Evolutionary conservation across 2,113 vertebrate species (phyloP).

Genomic region (Pholis gunnellus): DNA sequence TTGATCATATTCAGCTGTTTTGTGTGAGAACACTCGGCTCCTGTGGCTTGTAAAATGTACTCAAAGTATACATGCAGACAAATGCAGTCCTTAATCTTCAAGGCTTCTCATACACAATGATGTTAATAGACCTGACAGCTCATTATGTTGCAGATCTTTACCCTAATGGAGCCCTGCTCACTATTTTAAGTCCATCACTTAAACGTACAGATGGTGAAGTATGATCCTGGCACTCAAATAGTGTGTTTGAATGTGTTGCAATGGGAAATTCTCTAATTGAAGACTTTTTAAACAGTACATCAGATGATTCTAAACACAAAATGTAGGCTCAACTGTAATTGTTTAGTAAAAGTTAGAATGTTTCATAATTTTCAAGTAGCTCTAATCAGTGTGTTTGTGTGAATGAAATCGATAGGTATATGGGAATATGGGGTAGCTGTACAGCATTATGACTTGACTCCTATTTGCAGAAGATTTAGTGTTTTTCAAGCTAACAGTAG

Average conservation of each 20-base stretch:
- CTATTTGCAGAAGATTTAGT: too few relatives aligned
- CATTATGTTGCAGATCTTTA: conserved; percentile 24
- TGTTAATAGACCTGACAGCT: background rate
- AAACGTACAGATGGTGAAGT: conserved; percentile 1
- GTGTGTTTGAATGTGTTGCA: conserved; percentile 5
- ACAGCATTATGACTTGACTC: background rate
- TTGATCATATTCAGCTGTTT: conserved; percentile 30
- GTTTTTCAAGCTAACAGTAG: too few relatives aligned
- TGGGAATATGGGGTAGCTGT: background rate
- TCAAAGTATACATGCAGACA: background rate
- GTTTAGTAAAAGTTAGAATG: background rate
- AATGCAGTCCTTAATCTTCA: background rate
- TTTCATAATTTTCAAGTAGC: background rate
- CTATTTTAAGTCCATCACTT: conserved; percentile 5
- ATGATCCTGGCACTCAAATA: background rate
- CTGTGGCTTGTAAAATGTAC: conserved; percentile 22
- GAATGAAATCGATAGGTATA: background rate
- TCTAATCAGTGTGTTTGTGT: background rate
- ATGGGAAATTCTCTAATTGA: conserved; percentile 13
- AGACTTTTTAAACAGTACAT: background rate
- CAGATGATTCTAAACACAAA: background rate
- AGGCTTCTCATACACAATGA: background rate
- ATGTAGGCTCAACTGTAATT: background rate
- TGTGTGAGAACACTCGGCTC: conserved; percentile 13
- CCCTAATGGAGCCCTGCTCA: background rate